Evolutionary conservation across 2,113 vertebrate species (phyloP), one percentile per base, ranked within the genome.

Genomic region (Gymnogyps californianus): DNA sequence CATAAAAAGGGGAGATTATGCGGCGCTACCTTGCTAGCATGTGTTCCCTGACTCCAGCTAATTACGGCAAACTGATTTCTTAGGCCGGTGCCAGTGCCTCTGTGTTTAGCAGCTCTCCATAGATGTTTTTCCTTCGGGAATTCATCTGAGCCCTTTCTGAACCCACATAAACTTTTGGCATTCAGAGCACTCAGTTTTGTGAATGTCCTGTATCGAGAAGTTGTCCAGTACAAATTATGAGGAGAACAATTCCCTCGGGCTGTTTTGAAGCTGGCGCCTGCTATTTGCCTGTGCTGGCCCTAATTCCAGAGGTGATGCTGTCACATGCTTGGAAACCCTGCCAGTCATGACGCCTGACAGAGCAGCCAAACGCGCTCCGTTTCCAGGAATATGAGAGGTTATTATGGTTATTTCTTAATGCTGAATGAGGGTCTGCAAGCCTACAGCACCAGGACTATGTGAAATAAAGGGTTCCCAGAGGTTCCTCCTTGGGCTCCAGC

Each of bases 361-460:
- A 92, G 64, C 79, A 94, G 77, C 42, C 76, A 78, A 94, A 91
- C 31, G 11, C 3, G 0, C 62, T 61, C 62, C 2, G 1, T 76
- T 96, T 91, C 66, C 84, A 93, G 78, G 29, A 94, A 77, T 57
- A 65, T 9, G 55, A 93, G 65, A 84, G 17, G 61, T 80, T 95
- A 78, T 87, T 92, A 44, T 26, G 26, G 42, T 59, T 87, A 78
- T 67, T 95, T 81, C 69, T 70, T 65, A 85, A 77, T 0, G 1
- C 54, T 32, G 42, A 57, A 58, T 49, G 78, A 83, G 78, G 78
- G 75, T 58, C 82, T 82, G 75, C 62, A 93, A 96, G 44, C 17
- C 66, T 57, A n/a, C 36, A 77, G 20, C 25, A 8, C 13, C 9
- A 12, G 65, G 44, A 58, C 10, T 74, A 10, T 8, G 16, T 36